Base-by-base conservation (phyloP, 30 jellyfish, hydroid and myxozoan species). In the Hydractinia echinata region DNA sequence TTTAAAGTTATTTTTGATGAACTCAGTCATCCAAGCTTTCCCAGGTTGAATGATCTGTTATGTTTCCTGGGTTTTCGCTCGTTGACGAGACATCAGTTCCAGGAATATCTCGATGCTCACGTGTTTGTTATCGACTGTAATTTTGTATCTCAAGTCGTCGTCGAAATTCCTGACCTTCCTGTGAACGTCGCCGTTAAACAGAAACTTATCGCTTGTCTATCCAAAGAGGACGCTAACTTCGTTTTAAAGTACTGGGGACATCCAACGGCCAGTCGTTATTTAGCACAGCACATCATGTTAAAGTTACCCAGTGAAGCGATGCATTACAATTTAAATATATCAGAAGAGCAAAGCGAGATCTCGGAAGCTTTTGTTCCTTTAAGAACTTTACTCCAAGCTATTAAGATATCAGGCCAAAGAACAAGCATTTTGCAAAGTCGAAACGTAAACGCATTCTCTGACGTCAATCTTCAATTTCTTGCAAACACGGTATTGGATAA, bases 1-100 rank as follows among this genome's bases (percentile, higher is more conserved):
- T 14, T 90, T 51, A 83, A 82, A 53, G 54, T 74, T 8, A 66
- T 81, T 51, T 44, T 85, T 9, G 74, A 73, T 4, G 89, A 90
- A 82, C 81, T 90, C 51, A 81, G 89, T 55, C 79, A 68, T 67
- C 95, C 95, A 5, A 88, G 56, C 50, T 85, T 85, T 71, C 67
- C 81, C 44, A 84, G 83, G 48, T 77, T 90, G 94, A 87, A 55
- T 15, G 80, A 76, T 53, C 76, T 86, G 4, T 81, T 86, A 49
- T 30, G 69, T 9, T 77, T 87, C 4, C 86, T 90, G 16, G 95
- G 87, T 21, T 85, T 81, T 70, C 94, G 97, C 0, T 90, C 94
- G 76, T 74, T 90, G 30, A 94, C 95, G 1, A 16, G 20, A 51
- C 90, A 85, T 67, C 56, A 84, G 62, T 86, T 90, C 72, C 30